Evolutionary conservation across 2,113 vertebrate species (phyloP).

Genomic region (Podarcis muralis): DNA sequence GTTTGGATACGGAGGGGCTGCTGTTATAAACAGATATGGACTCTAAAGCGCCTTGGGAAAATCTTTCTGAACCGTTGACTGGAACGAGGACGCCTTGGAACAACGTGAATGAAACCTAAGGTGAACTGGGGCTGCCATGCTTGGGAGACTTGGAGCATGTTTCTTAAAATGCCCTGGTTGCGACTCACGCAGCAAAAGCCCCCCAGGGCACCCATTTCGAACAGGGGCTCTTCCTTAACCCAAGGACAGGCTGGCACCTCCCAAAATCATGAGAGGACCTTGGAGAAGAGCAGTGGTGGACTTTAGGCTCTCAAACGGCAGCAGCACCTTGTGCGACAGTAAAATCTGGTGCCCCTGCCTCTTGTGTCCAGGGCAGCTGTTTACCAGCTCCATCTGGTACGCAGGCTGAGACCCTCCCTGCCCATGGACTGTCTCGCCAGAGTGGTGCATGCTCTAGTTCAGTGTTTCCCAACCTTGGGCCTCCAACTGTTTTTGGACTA

Average conservation of each 20-base stretch:
- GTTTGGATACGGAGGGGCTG: slow-evolving; percentile 18
- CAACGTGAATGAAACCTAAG: not conserved
- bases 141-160: no score
- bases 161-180: not conserved
- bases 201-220: not conserved
- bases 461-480: no score
- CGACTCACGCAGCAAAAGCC: no score
- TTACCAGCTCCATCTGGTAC: no score
- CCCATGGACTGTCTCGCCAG: no score
- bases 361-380: no score
- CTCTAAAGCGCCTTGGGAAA: not conserved
- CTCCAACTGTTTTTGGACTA: no score
- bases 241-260: not conserved
- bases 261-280: not conserved
- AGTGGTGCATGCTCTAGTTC: no score
- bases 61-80: slow-evolving; percentile 4
- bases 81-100: not conserved
- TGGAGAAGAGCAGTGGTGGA: not conserved
- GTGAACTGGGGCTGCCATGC: fast-evolving
- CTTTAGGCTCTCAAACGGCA: no score
- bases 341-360: no score
- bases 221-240: not conserved
- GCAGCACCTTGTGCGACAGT: no score
- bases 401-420: no score
- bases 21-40: slow-evolving; percentile 32